Base-by-base conservation (phyloP, 2,113 vertebrate species). In the Phainopepla nitens region DNA sequence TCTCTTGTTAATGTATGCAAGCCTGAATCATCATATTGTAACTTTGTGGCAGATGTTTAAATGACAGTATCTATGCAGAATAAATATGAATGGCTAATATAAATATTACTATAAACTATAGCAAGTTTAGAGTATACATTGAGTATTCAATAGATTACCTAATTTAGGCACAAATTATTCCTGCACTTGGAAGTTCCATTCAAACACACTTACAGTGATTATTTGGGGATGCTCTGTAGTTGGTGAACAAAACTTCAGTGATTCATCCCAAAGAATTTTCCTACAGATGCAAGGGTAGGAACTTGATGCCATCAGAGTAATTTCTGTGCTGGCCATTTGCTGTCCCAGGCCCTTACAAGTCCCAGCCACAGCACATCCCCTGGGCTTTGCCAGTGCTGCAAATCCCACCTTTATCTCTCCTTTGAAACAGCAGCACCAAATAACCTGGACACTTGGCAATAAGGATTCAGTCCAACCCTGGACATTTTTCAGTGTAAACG, bases 11-110 rank as follows among this genome's bases (percentile, higher is more conserved):
- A 92, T 50, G 91, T 97, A 93, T 94, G 90, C 93, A 93, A 58
- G 27, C 35, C 77, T 94, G 91, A 96, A 92, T 95, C 83, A 83
- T 90, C 66, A 18, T 95, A 96, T 90, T 89, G 54, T 88, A 82
- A 95, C 91, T 88, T 82, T 0, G 23, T 94, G 97, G 92, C 94
- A 97, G 91, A 88, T 89, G 88, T 96, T 95, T 84, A 92, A 94
- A 81, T 77, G 94, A 77, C 65, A 94, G 42, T 90, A 96, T 96
- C 95, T 60, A 62, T 77, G 84, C 79, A 90, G 77, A 93, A 71
- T 70, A 93, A 91, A 93, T 93, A 66, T 45, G 89, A 97, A 97
- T 56, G 90, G 70, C 65, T 61, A 31, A 78, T 92, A 58, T 77
- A 90, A 70, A 44, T 75, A 85, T 69, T 93, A 92, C 57, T 96